Base-by-base conservation (phyloP, 2,797 vertebrate genomes). In the Myotis findleyi region DNA sequence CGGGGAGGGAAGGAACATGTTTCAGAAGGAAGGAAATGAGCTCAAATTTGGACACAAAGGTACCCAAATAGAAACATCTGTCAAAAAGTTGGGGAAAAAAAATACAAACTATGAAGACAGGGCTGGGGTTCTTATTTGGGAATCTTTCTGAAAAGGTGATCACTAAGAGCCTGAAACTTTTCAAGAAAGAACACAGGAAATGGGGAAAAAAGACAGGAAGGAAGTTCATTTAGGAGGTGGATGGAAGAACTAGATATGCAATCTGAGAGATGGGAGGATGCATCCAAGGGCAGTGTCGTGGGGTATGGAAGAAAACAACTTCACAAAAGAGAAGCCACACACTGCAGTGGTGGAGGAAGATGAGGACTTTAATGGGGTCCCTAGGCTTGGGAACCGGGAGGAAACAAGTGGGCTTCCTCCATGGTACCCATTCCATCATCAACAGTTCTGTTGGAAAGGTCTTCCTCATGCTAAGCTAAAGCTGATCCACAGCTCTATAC, bases 1-100 rank as follows among this genome's bases (percentile, higher is more conserved):
- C 47, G 25, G 38, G 82, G 38, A 62, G 53, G 83, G 85, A 86
- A 87, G 94, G 89, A 77, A 79, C 77, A 38, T 49, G 6, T 62
- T 94, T 94, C 41, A 87, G 44, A 69, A 76, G 94, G 94, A 97
- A 97, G 95, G 95, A 97, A 97, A 87, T 73, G 66, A 89, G 62
- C 93, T 96, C 96, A 96, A 97, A 94, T 97, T 91, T 95, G 80
- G 87, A 97, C 89, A 96, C 94, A 85, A 95, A 97, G 38, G 51
- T 79, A 91, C 93, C 59, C 62, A 96, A 97, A 96, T 85, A 97
- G 96, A 96, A 97, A 93, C 80, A 79, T 51, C 51, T 91, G 91
- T 64, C 85, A 81, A 94, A 85, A 91, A 55, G 66, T 38, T 81
- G 72, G 62, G 62, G 59, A 87, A 73, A 66, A 66, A 44, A 51